A percentile compares a stretch with the other conserved stretches of the same genome.
Evolutionary conservation across 2,113 vertebrate species (phyloP).

Genomic region (Toxotes jaculatrix): DNA sequence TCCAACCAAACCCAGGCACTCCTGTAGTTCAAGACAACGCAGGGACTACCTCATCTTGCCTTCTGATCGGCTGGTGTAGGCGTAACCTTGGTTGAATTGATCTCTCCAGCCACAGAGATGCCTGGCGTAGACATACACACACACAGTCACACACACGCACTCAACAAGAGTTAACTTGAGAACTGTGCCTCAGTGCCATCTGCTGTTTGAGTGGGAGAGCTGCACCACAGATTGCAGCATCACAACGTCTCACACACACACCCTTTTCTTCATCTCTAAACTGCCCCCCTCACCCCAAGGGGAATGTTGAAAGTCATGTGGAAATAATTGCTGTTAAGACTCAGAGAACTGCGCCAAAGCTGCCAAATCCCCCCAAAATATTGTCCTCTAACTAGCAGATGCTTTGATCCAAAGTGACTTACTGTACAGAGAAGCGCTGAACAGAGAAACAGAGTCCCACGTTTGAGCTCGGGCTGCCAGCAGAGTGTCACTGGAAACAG

Average conservation of each 20-base stretch:
- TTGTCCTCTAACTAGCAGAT: conserved; percentile 74
- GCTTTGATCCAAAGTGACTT: conserved; percentile 80
- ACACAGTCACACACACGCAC: conserved; percentile 6
- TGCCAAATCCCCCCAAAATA: conserved; percentile 74
- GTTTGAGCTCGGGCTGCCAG: conserved; percentile 62
- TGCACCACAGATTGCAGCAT: conserved; percentile 57
- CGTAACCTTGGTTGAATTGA: conserved; percentile 54
- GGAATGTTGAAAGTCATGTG: conserved; percentile 73
- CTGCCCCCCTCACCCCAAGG: conserved; percentile 43
- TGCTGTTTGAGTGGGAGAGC: conserved; percentile 70
- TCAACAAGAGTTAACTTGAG: conserved; percentile 48
- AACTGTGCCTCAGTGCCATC: conserved; percentile 79
- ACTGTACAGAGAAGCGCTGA: conserved; percentile 66
- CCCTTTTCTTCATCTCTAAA: conserved; percentile 45
- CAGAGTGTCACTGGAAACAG: conserved; percentile 48
- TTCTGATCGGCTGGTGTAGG: conserved; percentile 72
- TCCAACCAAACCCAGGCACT: conserved; percentile 48
- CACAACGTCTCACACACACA: conserved; percentile 3
- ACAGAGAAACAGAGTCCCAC: conserved; percentile 35
- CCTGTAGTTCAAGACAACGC: conserved; percentile 59
- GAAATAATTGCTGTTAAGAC: conserved; percentile 79
- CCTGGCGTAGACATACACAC: conserved; percentile 17
- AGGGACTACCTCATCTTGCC: conserved; percentile 73
- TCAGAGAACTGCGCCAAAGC: conserved; percentile 79
- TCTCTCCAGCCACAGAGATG: conserved; percentile 34